These are phyloP conservation scores for Taenaris catops DNA, from an alignment of 2,888 invertebrate species.

Conservation along the genomic window DNA sequence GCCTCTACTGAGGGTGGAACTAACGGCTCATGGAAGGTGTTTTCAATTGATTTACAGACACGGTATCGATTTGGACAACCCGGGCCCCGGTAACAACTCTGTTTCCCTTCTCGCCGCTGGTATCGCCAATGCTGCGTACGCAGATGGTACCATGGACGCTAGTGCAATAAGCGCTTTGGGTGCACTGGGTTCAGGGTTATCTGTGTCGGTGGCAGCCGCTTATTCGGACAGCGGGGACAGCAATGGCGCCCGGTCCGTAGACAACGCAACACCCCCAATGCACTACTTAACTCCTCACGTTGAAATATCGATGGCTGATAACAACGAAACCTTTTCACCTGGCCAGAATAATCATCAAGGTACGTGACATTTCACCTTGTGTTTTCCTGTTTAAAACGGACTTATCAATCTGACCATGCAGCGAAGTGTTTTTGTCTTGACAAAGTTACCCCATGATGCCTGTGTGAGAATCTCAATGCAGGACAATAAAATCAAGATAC, in stretches of 20 bases:
- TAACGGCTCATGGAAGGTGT: no score
- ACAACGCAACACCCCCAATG: constrained; percentile 94
- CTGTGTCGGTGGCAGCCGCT: constrained; percentile 84
- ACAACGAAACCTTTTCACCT: constrained; percentile 84
- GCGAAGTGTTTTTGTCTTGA: no score
- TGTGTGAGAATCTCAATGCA: no score
- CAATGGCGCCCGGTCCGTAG: constrained; percentile 88
- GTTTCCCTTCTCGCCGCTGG: constrained; percentile 86
- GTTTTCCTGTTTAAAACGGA: no score
- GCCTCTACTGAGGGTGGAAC: no score
- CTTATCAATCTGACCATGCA: no score
- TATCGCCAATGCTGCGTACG: constrained; percentile 79
- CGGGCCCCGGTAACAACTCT: constrained; percentile 89
- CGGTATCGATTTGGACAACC: constrained; percentile 94
- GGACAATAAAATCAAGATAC: no score
- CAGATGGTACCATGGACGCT: constrained; percentile 76
- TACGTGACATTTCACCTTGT: constrained; percentile 26
- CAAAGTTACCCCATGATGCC: no score
- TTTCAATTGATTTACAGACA: constrained; percentile 85
- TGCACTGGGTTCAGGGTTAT: constrained; percentile 81
- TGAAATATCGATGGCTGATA: constrained; percentile 93
- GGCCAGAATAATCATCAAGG: constrained; percentile 64
- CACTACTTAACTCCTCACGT: constrained; percentile 95
- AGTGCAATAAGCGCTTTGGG: constrained; percentile 74
- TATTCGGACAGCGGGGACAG: constrained; percentile 93